Conservation (phyloP, 92 coral and sea anemone genomes). For the Muricea muricata region DNA sequence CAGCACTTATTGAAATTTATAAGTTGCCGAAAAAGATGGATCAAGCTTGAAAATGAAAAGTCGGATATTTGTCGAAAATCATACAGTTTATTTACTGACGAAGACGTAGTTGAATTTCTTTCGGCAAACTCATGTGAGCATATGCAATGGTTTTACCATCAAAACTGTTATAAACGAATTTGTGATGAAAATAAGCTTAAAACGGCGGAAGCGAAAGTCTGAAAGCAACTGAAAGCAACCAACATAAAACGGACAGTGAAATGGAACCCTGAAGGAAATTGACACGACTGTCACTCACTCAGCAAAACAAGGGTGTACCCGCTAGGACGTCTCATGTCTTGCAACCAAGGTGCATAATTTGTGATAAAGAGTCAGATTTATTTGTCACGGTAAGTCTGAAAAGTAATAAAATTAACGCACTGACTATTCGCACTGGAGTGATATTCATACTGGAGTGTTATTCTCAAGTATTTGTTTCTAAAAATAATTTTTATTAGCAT, state of each 20-base stretch:
- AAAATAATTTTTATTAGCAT: too few species aligned
- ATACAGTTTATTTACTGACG: conserved; percentile 20
- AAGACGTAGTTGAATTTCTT: conserved; percentile 14
- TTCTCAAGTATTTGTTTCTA: too few species aligned
- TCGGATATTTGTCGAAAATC: conserved; percentile 28
- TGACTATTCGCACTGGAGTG: not conserved
- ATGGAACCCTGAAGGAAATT: conserved; percentile 3
- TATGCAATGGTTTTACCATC: conserved; percentile 13
- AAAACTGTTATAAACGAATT: not conserved
- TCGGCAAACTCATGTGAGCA: conserved; percentile 4
- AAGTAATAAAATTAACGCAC: not conserved
- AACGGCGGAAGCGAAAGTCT: conserved; percentile 13
- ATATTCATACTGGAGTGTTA: too few species aligned
- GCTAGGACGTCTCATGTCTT: conserved; percentile 31
- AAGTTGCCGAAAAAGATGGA: conserved; percentile 19
- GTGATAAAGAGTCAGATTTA: conserved; percentile 43
- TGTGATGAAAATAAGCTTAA: not conserved
- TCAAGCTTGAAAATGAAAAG: conserved; percentile 9
- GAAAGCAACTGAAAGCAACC: too few species aligned
- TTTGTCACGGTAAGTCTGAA: conserved; percentile 38
- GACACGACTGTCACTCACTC: conserved; percentile 8
- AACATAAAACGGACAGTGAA: conserved; percentile 24
- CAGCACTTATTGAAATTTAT: conserved; percentile 16
- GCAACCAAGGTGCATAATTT: conserved; percentile 21
- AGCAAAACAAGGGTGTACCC: not conserved